Percentiles rank a stretch among this genome's conserved stretches.
Evolutionary conservation across 2,888 invertebrate genomes (phyloP).

Genomic region (Clistopyga incitator): DNA sequence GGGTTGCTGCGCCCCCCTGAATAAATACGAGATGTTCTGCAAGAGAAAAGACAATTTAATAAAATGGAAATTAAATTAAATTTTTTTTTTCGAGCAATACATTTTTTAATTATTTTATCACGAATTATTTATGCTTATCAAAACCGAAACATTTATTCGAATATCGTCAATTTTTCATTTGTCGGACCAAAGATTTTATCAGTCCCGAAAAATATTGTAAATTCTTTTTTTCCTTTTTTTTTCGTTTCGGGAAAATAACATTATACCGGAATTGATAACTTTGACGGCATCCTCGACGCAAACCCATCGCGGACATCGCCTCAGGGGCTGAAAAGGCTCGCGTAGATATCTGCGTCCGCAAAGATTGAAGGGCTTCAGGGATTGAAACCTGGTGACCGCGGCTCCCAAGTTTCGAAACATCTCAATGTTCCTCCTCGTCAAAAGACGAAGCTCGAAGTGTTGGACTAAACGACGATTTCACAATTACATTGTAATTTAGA

Average conservation of each 20-base stretch:
- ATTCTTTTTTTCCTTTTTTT: neutral
- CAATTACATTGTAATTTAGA: slow-evolving; percentile 69
- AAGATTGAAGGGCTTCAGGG: slow-evolving; percentile 68
- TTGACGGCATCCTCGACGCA: slow-evolving; percentile 80
- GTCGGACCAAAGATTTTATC: no score
- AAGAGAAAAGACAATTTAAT: slow-evolving; percentile 68
- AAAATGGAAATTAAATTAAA: neutral
- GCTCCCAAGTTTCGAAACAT: slow-evolving; percentile 73
- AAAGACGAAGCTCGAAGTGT: slow-evolving; percentile 13
- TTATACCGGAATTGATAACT: slow-evolving; percentile 78
- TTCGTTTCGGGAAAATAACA: neutral
- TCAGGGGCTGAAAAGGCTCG: slow-evolving; percentile 77
- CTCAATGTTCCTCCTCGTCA: slow-evolving; percentile 31
- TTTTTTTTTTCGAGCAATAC: no score
- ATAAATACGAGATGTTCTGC: slow-evolving; percentile 93
- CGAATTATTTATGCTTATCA: no score
- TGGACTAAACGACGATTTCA: slow-evolving; percentile 39
- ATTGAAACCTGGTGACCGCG: slow-evolving; percentile 62
- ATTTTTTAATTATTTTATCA: neutral
- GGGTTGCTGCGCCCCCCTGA: slow-evolving; percentile 97
- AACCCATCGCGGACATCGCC: slow-evolving; percentile 80
- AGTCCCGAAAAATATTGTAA: no score
- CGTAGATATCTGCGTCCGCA: slow-evolving; percentile 70
- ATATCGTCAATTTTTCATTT: no score
- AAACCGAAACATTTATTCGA: no score